Base-by-base conservation (phyloP, 1,140 invertebrate genomes). In the Armadillidium nasatum region DNA sequence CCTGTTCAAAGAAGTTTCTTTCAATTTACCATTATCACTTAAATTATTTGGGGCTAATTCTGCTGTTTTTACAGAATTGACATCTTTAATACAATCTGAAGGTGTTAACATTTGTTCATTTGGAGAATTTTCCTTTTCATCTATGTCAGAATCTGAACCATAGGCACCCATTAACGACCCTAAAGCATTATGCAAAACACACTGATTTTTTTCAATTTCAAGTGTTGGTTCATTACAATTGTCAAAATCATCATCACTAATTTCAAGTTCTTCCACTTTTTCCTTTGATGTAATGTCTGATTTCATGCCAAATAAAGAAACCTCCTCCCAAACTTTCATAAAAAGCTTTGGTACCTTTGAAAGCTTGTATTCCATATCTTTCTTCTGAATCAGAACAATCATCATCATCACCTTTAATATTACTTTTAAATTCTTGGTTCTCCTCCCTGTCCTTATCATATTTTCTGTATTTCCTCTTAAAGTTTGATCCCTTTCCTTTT, bases 81-180 rank as follows among this genome's bases (percentile, higher is more conserved):
- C 33, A 3, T 33, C 33, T 33, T 33, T 33, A 33, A 33, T 33
- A 33, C 33, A 33, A 33, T 33, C 6, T 33, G 33, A 33, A 33
- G 33, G 33, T 33, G 33, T 33, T 33, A 6, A 33, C 33, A 33
- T 6, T 33, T 33, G 33, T 33, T 33, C 33, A 33, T 6, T 33
- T 33, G 33, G 33, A 33, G 33, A 33, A 33, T 3, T 33, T 33
- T 33, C 33, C 33, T 33, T 33, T 33, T 33, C 33, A 33, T 33
- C 33, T 33, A 33, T 33, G 6, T 33, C 33, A 33, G 69, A 44
- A 67, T 68, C 43, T 15, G n/a, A 22, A 44, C n/a, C 21, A n/a
- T 78, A 78, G 19, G 77, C 71, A 50, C 71, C 77, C 74, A 78
- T 78, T 33, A 78, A 68, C 9, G 71, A 73, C n/a, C 77, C 77